Evolutionary conservation across 2,113 vertebrate genomes (phyloP), one percentile per base, ranked within the genome.

Genomic region (Xiphophorus couchianus): DNA sequence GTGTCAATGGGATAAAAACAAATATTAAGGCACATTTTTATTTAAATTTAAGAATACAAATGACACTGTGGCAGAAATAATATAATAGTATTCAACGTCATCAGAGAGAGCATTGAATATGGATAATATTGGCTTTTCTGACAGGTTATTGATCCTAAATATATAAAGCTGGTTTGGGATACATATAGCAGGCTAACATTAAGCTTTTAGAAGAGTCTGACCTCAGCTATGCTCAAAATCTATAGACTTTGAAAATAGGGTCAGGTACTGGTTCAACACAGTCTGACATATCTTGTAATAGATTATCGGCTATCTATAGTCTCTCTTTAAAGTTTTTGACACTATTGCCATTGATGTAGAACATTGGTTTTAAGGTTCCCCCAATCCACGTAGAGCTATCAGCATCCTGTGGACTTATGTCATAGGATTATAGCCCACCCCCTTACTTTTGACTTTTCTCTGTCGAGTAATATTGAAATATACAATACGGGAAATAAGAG

Each of bases 261-360:
- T 25, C 7, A 7, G 3, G 51, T n/a, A n/a, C 22, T 58, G 86
- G 83, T 61, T 88, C 83, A 74, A 77, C 71, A 13, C 44, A 77
- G 71, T 71, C 73, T 39, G 54, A 83, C 82, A 75, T 85, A 88
- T 78, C 90, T 88, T 86, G 85, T 90, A 85, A 83, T 84, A 77
- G 81, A 87, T 86, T 73, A 54, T 28, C 73, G 84, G 80, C 74
- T 70, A 62, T 29, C 75, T 76, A 69, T 66, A 78, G 65, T 83
- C 73, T 82, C 74, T 72, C 78, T 80, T 82, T 58, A 67, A 82
- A 75, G 74, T 78, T 63, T 77, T 84, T 66, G 69, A 60, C 68
- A 71, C 60, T 65, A 60, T 81, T 84, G 77, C 80, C 83, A 79
- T 83, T 83, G 82, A 86, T 69, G 84, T 77, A 84, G 83, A 83